These are phyloP conservation scores for Nerophis ophidion DNA, from an alignment of 2,113 vertebrate species.

Conservation along the genomic window DNA sequence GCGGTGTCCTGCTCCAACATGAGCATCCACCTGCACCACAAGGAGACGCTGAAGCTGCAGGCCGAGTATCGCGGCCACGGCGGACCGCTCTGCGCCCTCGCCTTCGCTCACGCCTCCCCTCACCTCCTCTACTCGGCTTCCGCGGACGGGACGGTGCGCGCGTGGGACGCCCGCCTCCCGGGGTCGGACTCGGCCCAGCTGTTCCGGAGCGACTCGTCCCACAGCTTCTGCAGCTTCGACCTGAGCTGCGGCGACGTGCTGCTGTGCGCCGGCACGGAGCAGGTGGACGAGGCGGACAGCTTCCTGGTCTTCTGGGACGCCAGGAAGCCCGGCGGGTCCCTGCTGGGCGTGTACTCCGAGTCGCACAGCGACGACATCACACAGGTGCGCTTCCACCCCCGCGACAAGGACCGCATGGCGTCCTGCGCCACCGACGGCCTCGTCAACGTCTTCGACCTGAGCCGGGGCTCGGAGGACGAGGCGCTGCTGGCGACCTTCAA, in stretches of 20 bases:
- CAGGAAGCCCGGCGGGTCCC: constrained; percentile 46
- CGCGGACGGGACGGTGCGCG: constrained; percentile 73
- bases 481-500: constrained; percentile 86
- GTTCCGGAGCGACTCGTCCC: constrained; percentile 75
- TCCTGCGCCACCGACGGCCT: constrained; percentile 88
- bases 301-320: constrained; percentile 92
- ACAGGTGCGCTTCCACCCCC: constrained; percentile 85
- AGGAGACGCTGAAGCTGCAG: constrained; percentile 68
- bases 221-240: constrained; percentile 82
- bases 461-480: constrained; percentile 79
- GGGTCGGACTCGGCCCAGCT: constrained; percentile 58
- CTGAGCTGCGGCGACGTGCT: constrained; percentile 77
- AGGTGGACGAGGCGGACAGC: constrained; percentile 76
- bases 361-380: constrained; percentile 93
- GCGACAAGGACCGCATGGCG: constrained; percentile 71
- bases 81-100: constrained; percentile 68
- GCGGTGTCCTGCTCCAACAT: constrained; percentile 79
- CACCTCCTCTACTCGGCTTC: constrained; percentile 77
- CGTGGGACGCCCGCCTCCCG: constrained; percentile 80
- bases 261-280: constrained; percentile 87
- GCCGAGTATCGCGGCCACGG: constrained; percentile 61
- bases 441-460: constrained; percentile 90
- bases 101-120: constrained; percentile 65
- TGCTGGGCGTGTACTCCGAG: constrained; percentile 88
- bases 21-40: constrained; percentile 73